Percentiles rank a stretch among this genome's conserved stretches.
These are phyloP conservation scores for Salmo trutta DNA, from an alignment of 2,797 vertebrate genomes.

Conservation along the genomic window DNA sequence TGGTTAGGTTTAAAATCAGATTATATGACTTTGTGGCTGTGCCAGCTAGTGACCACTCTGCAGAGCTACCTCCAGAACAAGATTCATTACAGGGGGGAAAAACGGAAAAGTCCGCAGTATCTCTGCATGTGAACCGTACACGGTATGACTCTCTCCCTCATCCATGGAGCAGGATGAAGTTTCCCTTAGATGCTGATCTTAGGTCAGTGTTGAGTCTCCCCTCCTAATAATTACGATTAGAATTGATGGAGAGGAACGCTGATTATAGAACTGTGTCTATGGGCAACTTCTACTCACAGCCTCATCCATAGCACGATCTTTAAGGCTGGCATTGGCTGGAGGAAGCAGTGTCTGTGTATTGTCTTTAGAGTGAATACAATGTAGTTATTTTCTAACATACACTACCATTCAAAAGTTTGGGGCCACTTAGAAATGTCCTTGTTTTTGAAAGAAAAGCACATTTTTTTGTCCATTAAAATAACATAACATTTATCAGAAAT, in stretches of 20 bases:
- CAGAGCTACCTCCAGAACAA: no score
- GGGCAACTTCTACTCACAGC: constrained; percentile 62
- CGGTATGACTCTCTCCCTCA: constrained; percentile 66
- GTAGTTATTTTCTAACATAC: constrained; percentile 63
- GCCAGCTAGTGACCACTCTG: no score
- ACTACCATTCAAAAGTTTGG: no score
- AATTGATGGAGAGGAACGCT: no score
- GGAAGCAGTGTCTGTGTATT: constrained; percentile 72
- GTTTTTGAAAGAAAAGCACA: no score
- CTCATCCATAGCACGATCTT: constrained; percentile 56
- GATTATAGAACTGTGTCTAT: constrained; percentile 52
- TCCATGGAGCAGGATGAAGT: constrained; percentile 66
- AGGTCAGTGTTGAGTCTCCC: constrained; percentile 8
- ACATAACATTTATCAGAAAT: no score
- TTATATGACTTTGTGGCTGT: no score
- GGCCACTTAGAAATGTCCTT: no score
- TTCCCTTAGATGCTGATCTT: constrained; percentile 62
- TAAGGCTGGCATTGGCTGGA: constrained; percentile 65
- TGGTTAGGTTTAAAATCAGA: no score
- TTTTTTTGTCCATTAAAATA: no score
- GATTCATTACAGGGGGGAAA: no score
- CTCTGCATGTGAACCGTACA: constrained; percentile 76
- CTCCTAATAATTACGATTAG: no score
- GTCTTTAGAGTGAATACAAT: constrained; percentile 63
- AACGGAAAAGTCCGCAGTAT: constrained; percentile 46